Percentiles rank a stretch among this genome's conserved stretches.
These are phyloP conservation scores for Athene noctua DNA, from an alignment of 2,113 vertebrate species.

Conservation along the genomic window DNA sequence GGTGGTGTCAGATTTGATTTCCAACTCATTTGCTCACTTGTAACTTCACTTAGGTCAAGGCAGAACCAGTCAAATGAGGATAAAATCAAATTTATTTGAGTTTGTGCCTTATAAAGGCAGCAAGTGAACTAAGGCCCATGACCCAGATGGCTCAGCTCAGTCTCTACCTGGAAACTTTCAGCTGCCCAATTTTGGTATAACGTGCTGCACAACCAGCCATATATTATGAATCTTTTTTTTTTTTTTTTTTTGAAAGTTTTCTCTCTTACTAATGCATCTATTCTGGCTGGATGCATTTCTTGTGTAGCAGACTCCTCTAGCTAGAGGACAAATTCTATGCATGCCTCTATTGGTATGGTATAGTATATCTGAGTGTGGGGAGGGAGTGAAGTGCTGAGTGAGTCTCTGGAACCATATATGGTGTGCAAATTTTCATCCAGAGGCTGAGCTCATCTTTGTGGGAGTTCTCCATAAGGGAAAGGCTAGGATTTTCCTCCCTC, in stretches of 20 bases:
- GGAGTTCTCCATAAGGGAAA: not conserved
- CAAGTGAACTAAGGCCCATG: not conserved
- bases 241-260: not conserved
- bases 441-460: slow-evolving; percentile 18
- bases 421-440: not conserved
- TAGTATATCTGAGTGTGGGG: not conserved
- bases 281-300: not conserved
- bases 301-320: not conserved
- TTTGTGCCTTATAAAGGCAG: not conserved
- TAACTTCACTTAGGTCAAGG: not conserved
- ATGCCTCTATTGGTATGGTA: not conserved
- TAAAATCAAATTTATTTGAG: not conserved
- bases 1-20: too few species aligned
- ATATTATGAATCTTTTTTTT: not conserved
- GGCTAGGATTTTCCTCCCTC: not conserved
- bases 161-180: not conserved
- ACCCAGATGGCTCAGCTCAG: not conserved
- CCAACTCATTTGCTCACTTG: not conserved
- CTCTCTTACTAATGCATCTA: not conserved
- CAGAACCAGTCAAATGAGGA: not conserved
- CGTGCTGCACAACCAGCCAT: not conserved
- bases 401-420: slow-evolving; percentile 25
- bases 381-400: not conserved
- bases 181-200: not conserved
- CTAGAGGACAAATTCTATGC: not conserved